Evolutionary conservation across 1,140 invertebrate genomes (phyloP).

Genomic region (Pseudomyrmex concolor): DNA sequence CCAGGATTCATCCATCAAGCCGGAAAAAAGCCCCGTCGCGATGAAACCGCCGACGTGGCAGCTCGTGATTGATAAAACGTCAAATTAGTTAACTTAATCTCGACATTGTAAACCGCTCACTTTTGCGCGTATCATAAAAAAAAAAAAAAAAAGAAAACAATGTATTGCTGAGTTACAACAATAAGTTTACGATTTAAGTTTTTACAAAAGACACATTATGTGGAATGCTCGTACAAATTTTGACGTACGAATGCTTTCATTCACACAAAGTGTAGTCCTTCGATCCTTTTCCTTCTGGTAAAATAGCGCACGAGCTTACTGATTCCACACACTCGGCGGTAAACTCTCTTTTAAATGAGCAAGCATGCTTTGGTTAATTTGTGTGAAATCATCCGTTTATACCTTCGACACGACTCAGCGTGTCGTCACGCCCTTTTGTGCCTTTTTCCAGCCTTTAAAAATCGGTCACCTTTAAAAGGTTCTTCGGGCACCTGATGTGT

Average conservation of each 20-base stretch:
- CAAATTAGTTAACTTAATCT: conserved; percentile 73
- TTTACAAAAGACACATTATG: not conserved
- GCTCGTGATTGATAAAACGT: conserved; percentile 80
- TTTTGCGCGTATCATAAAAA: conserved; percentile 17
- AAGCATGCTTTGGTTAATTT: conserved; percentile 68
- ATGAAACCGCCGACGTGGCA: conserved; percentile 70
- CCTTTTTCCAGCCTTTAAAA: conserved; percentile 32
- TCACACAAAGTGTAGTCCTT: no score
- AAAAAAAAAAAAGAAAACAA: not conserved
- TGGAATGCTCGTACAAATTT: not conserved
- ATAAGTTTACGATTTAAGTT: not conserved
- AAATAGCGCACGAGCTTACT: conserved; percentile 5
- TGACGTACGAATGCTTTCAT: no score
- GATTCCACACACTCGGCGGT: conserved; percentile 8
- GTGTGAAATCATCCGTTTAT: conserved; percentile 72
- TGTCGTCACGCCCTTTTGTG: conserved; percentile 73
- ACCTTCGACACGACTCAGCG: conserved; percentile 59
- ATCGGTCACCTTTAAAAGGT: conserved; percentile 63
- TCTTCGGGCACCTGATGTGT: conserved; percentile 68
- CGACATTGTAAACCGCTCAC: conserved; percentile 46
- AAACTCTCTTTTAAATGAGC: conserved; percentile 1
- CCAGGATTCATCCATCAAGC: conserved; percentile 79
- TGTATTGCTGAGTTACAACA: not conserved
- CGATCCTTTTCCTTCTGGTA: not conserved
- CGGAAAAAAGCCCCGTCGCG: conserved; percentile 67